A percentile compares a stretch with the other conserved stretches of the same genome.
Conservation (phyloP, 37 sponge, comb jelly and placozoan species). For the Agelas oroides region DNA sequence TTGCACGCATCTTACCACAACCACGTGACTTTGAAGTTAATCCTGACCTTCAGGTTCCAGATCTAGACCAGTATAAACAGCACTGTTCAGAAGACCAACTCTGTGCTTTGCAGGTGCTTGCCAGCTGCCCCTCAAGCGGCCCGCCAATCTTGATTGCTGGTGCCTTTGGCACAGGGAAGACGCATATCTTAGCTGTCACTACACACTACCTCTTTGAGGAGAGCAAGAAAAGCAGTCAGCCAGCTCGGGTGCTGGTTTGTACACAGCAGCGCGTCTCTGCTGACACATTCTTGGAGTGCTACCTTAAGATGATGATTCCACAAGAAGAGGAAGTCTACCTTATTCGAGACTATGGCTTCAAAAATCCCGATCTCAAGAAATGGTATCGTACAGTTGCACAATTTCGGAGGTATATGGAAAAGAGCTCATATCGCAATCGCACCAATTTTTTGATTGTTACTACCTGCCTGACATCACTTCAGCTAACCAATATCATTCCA, state of each 20-base stretch:
- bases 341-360: not conserved
- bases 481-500: not conserved
- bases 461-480: conserved; percentile 28
- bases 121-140: conserved; percentile 8
- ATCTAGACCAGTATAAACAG: not conserved
- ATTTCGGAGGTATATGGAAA: not conserved
- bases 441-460: conserved; percentile 33
- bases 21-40: not conserved
- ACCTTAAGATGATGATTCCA: conserved; percentile 10
- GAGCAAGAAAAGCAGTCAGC: not conserved
- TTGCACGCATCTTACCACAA: conserved; percentile 43
- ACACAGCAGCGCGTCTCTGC: conserved; percentile 62
- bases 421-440: not conserved
- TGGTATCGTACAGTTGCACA: not conserved
- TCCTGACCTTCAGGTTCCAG: not conserved
- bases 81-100: conserved; percentile 22
- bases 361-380: not conserved
- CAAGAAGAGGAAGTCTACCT: not conserved
- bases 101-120: conserved; percentile 23
- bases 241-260: conserved; percentile 38
- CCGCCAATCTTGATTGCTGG: conserved; percentile 54
- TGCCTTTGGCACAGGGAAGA: conserved; percentile 74
- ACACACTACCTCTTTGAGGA: conserved; percentile 11
- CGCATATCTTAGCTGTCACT: conserved; percentile 53
- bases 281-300: conserved; percentile 36